Evolutionary conservation across 2,797 vertebrate species (phyloP), one percentile per base, ranked within the genome.

Genomic region (Zenarchopterus dispar): DNA sequence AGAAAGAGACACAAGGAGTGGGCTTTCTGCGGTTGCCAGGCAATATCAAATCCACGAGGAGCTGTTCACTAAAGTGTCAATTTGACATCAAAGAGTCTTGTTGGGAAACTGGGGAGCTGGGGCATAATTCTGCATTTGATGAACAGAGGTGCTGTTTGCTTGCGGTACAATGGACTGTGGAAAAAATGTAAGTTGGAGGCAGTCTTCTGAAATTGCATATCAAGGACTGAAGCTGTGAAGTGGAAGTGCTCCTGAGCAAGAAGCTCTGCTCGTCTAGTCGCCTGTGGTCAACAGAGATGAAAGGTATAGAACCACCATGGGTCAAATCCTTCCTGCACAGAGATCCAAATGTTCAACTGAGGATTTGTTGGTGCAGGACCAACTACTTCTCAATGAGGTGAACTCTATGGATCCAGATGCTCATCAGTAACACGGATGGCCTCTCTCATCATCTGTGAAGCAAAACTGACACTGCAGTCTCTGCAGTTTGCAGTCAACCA

Each of bases 61-160:
- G 88, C 80, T 87, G 83, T 90, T 91, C 88, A 89, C 85, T 90
- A 87, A 91, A 93, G 90, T 91, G 88, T 91, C 91, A 91, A 92
- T 93, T 90, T 91, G 80, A 92, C 90, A 91, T 92, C 87, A 92
- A 91, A 92, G 85, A 70, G 74, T 82, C 88, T 89, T 87, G 86
- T 81, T 85, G 81, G 84, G 70, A 85, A 82, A 80, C 72, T 31
- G 68, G 65, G 51, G 67, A 80, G 86, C 31, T 17, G 57, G 71
- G 64, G 77, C 81, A 78, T 78, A 79, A 87, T 87, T 87, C 83
- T 84, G 81, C 78, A 77, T 90, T 90, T 88, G 82, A 89, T 88
- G 86, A 87, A 75, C 77, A 81, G 71, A 67, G 78, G 55, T 52
- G 64, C 56, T 44, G 72, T 84, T 80, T 82, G 80, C 75, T 77